A percentile compares a stretch with the other conserved stretches of the same genome.
Conservation (phyloP, 2,797 vertebrate genomes). For the Champsocephalus esox region DNA sequence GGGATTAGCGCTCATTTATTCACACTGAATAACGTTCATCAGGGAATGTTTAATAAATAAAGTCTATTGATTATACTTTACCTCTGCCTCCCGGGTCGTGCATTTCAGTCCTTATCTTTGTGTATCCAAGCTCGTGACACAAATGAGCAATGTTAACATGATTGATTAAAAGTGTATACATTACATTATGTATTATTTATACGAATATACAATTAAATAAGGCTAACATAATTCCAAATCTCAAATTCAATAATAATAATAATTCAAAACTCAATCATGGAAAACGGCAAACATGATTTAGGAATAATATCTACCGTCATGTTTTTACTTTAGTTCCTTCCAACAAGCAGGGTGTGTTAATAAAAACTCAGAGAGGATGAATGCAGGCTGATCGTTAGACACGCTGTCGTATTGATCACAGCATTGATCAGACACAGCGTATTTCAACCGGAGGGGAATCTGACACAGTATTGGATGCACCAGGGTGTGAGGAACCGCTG, state of each 20-base stretch:
- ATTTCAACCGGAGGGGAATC: neutral
- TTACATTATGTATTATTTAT: conserved; percentile 6
- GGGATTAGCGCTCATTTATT: too few relatives aligned
- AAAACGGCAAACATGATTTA: neutral
- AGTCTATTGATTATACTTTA: too few relatives aligned
- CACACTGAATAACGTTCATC: too few relatives aligned
- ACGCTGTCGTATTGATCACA: conserved; percentile 6
- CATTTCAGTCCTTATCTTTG: too few relatives aligned
- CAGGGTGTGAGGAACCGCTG: neutral
- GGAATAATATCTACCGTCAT: neutral
- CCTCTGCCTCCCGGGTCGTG: too few relatives aligned
- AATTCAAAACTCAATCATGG: neutral
- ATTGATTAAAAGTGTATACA: conserved; percentile 50
- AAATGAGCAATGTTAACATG: neutral
- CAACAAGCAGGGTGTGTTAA: neutral
- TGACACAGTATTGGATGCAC: neutral
- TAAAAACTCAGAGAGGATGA: neutral
- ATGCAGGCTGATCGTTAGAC: neutral
- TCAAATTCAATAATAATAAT: too few relatives aligned
- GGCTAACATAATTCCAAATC: neutral
- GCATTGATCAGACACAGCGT: too few relatives aligned
- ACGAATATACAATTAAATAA: conserved; percentile 34
- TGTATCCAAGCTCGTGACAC: too few relatives aligned
- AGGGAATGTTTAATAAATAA: too few relatives aligned
- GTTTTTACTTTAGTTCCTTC: neutral